Evolutionary conservation across 2,113 vertebrate genomes (phyloP).

Genomic region (Probosciger aterrimus): DNA sequence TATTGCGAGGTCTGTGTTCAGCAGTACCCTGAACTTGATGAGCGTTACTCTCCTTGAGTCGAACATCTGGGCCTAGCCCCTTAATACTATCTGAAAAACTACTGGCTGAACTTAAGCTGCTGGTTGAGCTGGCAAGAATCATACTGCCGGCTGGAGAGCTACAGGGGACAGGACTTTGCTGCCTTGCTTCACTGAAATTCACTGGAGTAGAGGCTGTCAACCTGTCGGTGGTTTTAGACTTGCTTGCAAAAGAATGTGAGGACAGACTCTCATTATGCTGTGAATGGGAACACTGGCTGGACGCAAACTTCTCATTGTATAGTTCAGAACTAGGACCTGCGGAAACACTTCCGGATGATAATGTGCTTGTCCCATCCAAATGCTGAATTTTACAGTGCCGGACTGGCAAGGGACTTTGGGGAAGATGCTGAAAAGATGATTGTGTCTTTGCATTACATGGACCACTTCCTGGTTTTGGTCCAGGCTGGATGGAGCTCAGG

Average conservation of each 20-base stretch:
- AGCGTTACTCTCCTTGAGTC: conserved; percentile 78
- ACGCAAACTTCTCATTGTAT: conserved; percentile 67
- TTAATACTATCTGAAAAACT: conserved; percentile 84
- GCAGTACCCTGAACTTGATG: conserved; percentile 63
- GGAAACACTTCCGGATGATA: background rate
- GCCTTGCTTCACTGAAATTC: conserved; percentile 60
- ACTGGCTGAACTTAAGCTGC: conserved; percentile 84
- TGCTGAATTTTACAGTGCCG: conserved; percentile 65
- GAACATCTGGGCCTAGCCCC: conserved; percentile 81
- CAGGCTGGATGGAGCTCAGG: conserved; percentile 77
- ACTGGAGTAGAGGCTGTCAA: conserved; percentile 38
- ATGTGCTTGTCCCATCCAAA: conserved; percentile 15
- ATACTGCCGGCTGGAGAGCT: conserved; percentile 72
- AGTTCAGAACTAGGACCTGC: background rate
- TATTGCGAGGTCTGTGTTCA: conserved; percentile 86
- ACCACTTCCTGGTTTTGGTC: conserved; percentile 43
- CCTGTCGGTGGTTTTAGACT: conserved; percentile 73
- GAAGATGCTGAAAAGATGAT: conserved; percentile 73
- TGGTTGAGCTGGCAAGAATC: conserved; percentile 82
- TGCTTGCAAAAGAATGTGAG: conserved; percentile 56
- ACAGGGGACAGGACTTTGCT: conserved; percentile 52
- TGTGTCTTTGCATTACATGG: conserved; percentile 66
- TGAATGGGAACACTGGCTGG: conserved; percentile 47
- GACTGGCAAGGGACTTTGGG: conserved; percentile 83
- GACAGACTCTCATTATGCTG: conserved; percentile 64